Evolutionary conservation across 2,888 invertebrate species (phyloP).

Genomic region (Heliconius sara): DNA sequence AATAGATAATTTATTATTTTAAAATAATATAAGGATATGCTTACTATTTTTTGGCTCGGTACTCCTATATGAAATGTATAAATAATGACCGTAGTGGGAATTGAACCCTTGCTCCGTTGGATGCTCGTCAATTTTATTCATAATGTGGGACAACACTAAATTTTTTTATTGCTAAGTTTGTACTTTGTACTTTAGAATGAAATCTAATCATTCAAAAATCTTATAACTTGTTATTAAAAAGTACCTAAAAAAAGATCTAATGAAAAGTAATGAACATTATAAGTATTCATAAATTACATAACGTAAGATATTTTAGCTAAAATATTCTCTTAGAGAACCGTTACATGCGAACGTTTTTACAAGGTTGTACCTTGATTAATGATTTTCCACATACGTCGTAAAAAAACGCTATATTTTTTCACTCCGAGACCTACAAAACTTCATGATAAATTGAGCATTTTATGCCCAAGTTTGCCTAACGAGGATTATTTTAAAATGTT

Average conservation of each 20-base stretch:
- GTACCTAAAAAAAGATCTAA: conserved; percentile 1
- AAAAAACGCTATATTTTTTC: conserved; percentile 37
- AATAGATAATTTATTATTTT: too few relatives aligned
- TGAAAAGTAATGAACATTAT: conserved; percentile 17
- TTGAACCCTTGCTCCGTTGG: too few relatives aligned
- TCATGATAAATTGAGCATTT: conserved; percentile 44
- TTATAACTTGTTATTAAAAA: not conserved
- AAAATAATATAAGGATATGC: too few relatives aligned
- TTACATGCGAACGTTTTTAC: conserved; percentile 41
- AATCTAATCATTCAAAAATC: not conserved
- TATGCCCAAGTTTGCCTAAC: conserved; percentile 39
- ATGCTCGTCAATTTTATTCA: too few relatives aligned
- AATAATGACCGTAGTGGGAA: too few relatives aligned
- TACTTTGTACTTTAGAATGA: too few relatives aligned
- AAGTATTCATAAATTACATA: conserved; percentile 26
- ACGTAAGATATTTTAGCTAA: conserved; percentile 11
- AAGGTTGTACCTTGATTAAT: conserved; percentile 42
- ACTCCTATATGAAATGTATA: too few relatives aligned
- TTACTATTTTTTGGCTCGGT: too few relatives aligned
- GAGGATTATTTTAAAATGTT: conserved; percentile 22
- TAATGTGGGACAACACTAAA: too few relatives aligned
- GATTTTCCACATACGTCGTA: conserved; percentile 42
- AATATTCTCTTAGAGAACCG: conserved; percentile 7
- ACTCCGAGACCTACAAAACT: conserved; percentile 40
- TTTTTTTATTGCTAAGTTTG: too few relatives aligned